A percentile compares a stretch with the other conserved stretches of the same genome.
These are phyloP conservation scores for Agapornis roseicollis DNA, from an alignment of 2,113 vertebrate genomes.

Conservation along the genomic window DNA sequence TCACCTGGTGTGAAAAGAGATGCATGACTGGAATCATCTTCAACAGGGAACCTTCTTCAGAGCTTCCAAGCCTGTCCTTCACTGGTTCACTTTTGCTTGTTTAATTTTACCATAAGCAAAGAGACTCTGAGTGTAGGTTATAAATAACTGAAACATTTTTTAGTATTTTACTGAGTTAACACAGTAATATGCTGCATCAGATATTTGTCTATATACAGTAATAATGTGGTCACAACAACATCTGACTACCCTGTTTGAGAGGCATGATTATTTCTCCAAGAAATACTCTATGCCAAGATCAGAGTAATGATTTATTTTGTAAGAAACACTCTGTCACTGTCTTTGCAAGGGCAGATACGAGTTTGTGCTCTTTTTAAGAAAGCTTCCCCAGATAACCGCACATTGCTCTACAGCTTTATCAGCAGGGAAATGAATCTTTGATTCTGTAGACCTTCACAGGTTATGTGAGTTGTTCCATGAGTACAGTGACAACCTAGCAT, in stretches of 20 bases:
- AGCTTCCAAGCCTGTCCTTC: not conserved
- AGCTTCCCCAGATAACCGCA: not conserved
- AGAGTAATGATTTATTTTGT: not conserved
- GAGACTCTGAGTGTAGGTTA: not conserved
- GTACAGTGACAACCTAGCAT: not conserved
- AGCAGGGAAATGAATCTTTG: not conserved
- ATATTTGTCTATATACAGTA: not conserved
- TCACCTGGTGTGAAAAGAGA: not conserved
- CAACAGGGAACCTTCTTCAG: not conserved
- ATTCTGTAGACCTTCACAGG: not conserved
- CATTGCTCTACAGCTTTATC: not conserved
- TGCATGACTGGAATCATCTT: not conserved
- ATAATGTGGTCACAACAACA: not conserved
- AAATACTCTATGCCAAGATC: not conserved
- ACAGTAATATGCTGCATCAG: not conserved
- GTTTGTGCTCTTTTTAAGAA: not conserved
- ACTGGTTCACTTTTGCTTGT: not conserved
- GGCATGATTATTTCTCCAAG: not conserved
- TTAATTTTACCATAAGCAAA: not conserved
- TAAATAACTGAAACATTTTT: not conserved
- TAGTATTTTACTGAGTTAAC: not conserved
- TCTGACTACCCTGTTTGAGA: not conserved
- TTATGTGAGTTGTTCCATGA: not conserved
- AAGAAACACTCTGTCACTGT: not conserved
- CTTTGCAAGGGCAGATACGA: fast-evolving